A percentile compares a stretch with the other conserved stretches of the same genome.
Evolutionary conservation across 2,113 vertebrate species (phyloP).

Genomic region (Pollachius pollachius): DNA sequence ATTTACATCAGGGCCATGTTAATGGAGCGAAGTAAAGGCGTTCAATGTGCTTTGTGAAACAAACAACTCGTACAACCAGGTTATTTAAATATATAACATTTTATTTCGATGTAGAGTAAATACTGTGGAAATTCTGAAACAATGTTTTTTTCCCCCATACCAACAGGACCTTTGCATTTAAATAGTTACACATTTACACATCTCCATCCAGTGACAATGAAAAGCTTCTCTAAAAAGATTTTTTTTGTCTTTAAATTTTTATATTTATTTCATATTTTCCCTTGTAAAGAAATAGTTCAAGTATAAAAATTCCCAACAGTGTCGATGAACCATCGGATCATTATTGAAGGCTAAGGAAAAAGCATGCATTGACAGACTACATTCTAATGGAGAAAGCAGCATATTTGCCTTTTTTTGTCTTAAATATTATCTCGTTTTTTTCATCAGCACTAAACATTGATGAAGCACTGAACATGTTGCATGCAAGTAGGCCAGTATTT

Average conservation of each 20-base stretch:
- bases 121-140: conserved; percentile 91
- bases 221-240: conserved; percentile 89
- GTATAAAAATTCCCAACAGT: conserved; percentile 99
- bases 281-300: conserved; percentile 99
- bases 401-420: conserved; percentile 72
- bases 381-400: conserved; percentile 91
- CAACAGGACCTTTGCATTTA: conserved; percentile 89
- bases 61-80: conserved; percentile 34
- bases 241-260: conserved; percentile 61
- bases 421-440: conserved; percentile 34
- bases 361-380: conserved; percentile 84
- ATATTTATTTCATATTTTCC: conserved; percentile 92
- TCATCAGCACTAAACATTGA: conserved; percentile 73
- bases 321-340: conserved; percentile 96
- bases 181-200: conserved; percentile 88
- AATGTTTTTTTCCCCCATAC: conserved; percentile 79
- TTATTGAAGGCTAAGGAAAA: conserved; percentile 83
- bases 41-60: background rate
- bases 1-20: background rate
- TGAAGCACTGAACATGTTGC: conserved; percentile 68
- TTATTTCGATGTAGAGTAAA: conserved; percentile 94
- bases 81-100: conserved; percentile 73
- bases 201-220: conserved; percentile 92
- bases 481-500: conserved; percentile 74
- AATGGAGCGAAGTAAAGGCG: too few species aligned